These are phyloP conservation scores for Rhinella marina DNA, from an alignment of 2,797 vertebrate genomes.

Conservation along the genomic window DNA sequence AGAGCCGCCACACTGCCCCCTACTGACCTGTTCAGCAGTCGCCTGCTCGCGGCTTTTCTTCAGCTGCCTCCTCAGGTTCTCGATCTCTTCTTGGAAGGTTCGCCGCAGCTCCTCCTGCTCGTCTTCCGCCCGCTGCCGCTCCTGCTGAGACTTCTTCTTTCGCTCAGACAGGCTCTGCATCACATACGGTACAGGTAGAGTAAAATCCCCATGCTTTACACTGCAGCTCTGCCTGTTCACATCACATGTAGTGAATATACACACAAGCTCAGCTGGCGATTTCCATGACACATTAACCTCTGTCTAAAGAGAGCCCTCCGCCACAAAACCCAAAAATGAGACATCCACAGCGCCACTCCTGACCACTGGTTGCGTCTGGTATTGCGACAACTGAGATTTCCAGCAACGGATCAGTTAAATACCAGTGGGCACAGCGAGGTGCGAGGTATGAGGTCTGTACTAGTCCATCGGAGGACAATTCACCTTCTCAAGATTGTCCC, in stretches of 20 bases:
- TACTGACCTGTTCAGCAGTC: slow-evolving; percentile 83
- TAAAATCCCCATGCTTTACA: neutral
- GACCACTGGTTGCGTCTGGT: too few relatives aligned
- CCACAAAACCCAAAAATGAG: too few relatives aligned
- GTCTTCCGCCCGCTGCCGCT: slow-evolving; percentile 85
- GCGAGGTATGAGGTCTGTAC: too few relatives aligned
- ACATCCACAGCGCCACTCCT: too few relatives aligned
- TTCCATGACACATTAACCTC: too few relatives aligned
- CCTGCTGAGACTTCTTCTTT: slow-evolving; percentile 86
- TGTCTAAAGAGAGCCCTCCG: too few relatives aligned
- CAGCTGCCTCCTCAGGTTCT: slow-evolving; percentile 81
- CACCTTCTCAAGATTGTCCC: slow-evolving; percentile 86
- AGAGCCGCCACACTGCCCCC: neutral
- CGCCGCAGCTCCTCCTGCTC: slow-evolving; percentile 88
- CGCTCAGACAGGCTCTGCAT: slow-evolving; percentile 85
- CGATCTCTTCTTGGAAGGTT: slow-evolving; percentile 82
- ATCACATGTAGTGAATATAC: too few relatives aligned
- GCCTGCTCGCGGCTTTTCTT: slow-evolving; percentile 83
- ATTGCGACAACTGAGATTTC: too few relatives aligned
- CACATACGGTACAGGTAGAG: neutral
- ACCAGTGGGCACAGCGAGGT: too few relatives aligned
- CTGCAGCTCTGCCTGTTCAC: neutral
- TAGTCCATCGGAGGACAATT: neutral
- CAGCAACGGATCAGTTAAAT: too few relatives aligned
- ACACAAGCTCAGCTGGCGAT: too few relatives aligned